These are phyloP conservation scores for Mantis religiosa DNA, from an alignment of 2,888 invertebrate species.

Conservation along the genomic window DNA sequence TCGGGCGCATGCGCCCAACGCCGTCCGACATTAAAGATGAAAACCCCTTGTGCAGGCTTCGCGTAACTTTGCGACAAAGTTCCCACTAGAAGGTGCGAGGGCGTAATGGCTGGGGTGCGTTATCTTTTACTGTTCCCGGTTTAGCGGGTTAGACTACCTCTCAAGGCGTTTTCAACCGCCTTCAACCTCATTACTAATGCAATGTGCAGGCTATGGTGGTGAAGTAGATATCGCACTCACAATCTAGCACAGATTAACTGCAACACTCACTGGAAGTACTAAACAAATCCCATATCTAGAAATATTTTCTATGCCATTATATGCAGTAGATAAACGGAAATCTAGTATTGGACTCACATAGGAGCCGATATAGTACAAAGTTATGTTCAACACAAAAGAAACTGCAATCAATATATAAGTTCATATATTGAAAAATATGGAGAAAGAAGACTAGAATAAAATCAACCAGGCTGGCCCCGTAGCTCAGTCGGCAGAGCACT, in stretches of 20 bases:
- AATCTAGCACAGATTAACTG: not conserved
- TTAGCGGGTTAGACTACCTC: not conserved
- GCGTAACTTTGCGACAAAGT: not conserved
- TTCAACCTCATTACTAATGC: not conserved
- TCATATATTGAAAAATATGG: too few relatives aligned
- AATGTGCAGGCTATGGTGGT: not conserved
- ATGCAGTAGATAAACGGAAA: too few relatives aligned
- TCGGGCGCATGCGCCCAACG: not conserved
- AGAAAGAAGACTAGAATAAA: too few relatives aligned
- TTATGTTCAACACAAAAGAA: too few relatives aligned
- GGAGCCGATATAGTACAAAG: too few relatives aligned
- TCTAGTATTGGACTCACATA: too few relatives aligned
- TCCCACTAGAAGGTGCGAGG: not conserved
- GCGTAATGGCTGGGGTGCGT: not conserved
- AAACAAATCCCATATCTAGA: too few relatives aligned
- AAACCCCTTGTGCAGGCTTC: not conserved
- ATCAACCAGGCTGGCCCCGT: too few relatives aligned
- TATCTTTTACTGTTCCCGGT: not conserved
- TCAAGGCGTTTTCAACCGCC: not conserved
- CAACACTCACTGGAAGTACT: too few relatives aligned
- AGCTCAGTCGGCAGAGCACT: too few relatives aligned
- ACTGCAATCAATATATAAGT: too few relatives aligned
- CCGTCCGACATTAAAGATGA: not conserved
- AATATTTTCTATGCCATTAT: too few relatives aligned
- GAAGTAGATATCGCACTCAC: not conserved